Evolutionary conservation across 2,113 vertebrate species (phyloP), one percentile per base, ranked within the genome.

Genomic region (Pagrus major): DNA sequence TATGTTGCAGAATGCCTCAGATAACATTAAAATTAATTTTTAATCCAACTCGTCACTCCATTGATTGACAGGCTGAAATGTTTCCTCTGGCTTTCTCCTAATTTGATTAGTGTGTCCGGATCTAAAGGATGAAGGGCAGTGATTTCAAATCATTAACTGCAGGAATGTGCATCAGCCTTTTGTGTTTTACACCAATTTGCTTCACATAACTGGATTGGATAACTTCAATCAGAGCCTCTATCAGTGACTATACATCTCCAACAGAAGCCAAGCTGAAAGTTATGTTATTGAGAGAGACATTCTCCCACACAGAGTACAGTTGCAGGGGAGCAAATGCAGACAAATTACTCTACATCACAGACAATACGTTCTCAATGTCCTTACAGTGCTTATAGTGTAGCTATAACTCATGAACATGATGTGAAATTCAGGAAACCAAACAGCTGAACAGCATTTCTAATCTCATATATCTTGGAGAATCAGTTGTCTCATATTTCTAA

Each of bases 161-260:
- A 61, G 33, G 39, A 54, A 80, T 75, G 58, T 56, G 64, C 39
- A 80, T 60, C 42, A 56, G 31, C 44, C 67, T 10, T 74, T 80
- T 82, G 69, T 87, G 69, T 76, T 88, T 76, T 60, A 71, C 56
- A 51, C 44, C 66, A 72, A 79, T 89, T 86, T 88, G 49, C 59
- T 41, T 74, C 74, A 64, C 63, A 69, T 78, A 85, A 86, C 16
- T 0, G 14, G 52, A 80, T 81, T 86, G 71, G 65, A 81, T 54
- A 67, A 56, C 59, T 88, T 79, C 76, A 85, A 72, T 67, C 67
- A 65, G 59, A 78, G 56, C 61, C 42, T 65, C 58, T 70, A 75
- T 83, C 65, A 3, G 76, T 27, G 51, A 52, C 52, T 31, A 58
- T 58, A 63, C 55, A 73, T 76, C 74, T 78, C 51, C 21, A 39